These are phyloP conservation scores for Tauraco hartlaubi DNA, from an alignment of 2,797 vertebrate genomes.

Conservation along the genomic window DNA sequence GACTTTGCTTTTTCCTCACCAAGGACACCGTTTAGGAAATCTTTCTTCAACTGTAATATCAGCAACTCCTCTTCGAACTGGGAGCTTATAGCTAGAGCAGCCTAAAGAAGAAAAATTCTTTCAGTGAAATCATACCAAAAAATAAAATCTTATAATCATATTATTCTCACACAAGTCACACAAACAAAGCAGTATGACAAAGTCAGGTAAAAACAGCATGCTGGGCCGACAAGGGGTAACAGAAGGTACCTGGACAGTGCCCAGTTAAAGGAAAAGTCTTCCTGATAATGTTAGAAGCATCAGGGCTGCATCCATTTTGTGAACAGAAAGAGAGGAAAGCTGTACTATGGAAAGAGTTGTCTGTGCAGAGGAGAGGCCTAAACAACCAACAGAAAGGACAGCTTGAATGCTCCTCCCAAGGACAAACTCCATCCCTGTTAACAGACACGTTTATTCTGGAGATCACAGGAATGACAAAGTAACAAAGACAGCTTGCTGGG, in stretches of 20 bases:
- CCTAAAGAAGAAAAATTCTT: conserved; percentile 64
- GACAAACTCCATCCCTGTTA: conserved; percentile 5
- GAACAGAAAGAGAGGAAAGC: conserved; percentile 56
- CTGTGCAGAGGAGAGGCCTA: conserved; percentile 59
- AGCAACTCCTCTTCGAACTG: conserved; percentile 86
- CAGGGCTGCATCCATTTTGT: conserved; percentile 47
- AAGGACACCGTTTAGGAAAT: conserved; percentile 84
- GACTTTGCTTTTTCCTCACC: conserved; percentile 79
- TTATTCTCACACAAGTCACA: conserved; percentile 34
- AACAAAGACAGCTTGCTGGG: not conserved
- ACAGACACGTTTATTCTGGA: not conserved
- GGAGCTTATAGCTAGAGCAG: conserved; percentile 84
- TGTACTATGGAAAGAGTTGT: conserved; percentile 46
- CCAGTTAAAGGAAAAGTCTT: conserved; percentile 56
- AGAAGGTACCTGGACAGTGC: conserved; percentile 45
- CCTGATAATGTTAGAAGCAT: conserved; percentile 34
- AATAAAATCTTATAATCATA: not conserved
- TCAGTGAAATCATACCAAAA: not conserved
- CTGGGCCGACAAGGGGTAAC: conserved; percentile 9
- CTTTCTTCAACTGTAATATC: conserved; percentile 82
- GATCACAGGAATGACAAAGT: not conserved
- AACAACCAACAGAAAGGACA: conserved; percentile 58
- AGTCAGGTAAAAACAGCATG: conserved; percentile 19
- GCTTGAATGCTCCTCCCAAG: conserved; percentile 32
- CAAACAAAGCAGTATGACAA: not conserved